Percentiles rank a stretch among this genome's conserved stretches.
Evolutionary conservation across 2,797 vertebrate genomes (phyloP).

Genomic region (Squalus acanthias): DNA sequence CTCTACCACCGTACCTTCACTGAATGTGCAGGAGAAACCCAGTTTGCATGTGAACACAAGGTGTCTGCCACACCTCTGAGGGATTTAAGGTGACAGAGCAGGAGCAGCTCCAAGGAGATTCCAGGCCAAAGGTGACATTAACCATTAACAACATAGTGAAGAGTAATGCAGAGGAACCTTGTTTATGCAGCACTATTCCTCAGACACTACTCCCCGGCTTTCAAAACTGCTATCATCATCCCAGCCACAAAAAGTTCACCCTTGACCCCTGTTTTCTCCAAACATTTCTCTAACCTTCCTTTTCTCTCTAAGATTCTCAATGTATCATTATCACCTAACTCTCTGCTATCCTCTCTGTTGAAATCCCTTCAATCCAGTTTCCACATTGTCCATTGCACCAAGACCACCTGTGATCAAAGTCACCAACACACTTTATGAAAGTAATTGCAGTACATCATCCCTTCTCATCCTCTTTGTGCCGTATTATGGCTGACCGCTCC

Average conservation of each 20-base stretch:
- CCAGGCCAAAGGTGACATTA: too few relatives aligned
- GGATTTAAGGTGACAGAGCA: background rate
- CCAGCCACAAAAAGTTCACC: background rate
- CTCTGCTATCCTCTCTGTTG: background rate
- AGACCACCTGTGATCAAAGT: too few relatives aligned
- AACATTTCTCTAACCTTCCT: background rate
- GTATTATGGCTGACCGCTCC: background rate
- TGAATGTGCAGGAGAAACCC: background rate
- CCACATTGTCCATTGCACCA: too few relatives aligned
- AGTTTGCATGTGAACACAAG: background rate
- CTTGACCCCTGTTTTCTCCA: background rate
- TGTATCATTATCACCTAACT: background rate
- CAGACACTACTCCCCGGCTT: background rate
- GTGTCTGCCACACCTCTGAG: background rate
- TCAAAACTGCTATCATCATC: background rate
- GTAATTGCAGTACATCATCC: too few relatives aligned
- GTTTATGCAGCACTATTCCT: too few relatives aligned
- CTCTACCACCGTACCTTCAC: background rate
- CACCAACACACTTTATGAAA: too few relatives aligned
- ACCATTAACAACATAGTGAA: too few relatives aligned
- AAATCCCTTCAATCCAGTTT: too few relatives aligned
- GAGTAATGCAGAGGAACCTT: too few relatives aligned
- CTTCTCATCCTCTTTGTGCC: too few relatives aligned
- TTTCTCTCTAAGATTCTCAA: background rate
- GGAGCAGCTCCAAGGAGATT: background rate